Percentiles rank a stretch among this genome's conserved stretches.
phyloP scores from a whole-genome alignment of 2,113 vertebrate genomes.

The Mastomys natalensis region DNA sequence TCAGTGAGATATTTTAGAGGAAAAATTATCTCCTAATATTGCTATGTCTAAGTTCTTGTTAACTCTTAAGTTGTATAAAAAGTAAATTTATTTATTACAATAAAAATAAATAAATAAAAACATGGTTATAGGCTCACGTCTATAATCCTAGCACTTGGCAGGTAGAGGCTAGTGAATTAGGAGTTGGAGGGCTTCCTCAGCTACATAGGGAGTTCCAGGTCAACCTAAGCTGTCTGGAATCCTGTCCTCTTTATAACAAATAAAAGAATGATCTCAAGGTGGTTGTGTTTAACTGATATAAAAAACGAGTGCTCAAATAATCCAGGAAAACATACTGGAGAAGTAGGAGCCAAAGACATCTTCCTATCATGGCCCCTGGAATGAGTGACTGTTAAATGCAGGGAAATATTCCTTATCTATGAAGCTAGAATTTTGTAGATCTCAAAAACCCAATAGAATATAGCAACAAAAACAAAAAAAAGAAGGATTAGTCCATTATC shows the following conservation, averaged over 20 bases:
- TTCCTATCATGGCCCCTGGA: neutral
- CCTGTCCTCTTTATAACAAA: neutral
- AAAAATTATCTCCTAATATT: constrained; percentile 10
- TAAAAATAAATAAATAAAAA: no score
- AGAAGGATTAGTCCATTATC: neutral
- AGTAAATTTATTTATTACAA: neutral
- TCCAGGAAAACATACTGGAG: neutral
- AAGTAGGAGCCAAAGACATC: neutral
- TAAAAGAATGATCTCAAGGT: neutral
- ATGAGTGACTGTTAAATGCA: neutral
- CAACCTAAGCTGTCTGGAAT: neutral
- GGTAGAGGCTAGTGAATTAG: no score
- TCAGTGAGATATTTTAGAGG: neutral
- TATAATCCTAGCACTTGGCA: neutral
- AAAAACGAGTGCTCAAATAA: neutral
- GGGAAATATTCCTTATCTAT: neutral
- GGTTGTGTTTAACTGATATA: neutral
- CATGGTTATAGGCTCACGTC: neutral
- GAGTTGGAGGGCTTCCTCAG: neutral
- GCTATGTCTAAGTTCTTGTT: neutral
- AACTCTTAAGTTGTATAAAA: constrained; percentile 27
- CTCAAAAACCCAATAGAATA: neutral
- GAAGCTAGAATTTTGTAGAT: constrained; percentile 40
- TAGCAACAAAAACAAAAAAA: neutral
- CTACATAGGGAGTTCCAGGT: neutral